Evolutionary conservation across 2,113 vertebrate species (phyloP).

Genomic region (Gambusia holbrooki): DNA sequence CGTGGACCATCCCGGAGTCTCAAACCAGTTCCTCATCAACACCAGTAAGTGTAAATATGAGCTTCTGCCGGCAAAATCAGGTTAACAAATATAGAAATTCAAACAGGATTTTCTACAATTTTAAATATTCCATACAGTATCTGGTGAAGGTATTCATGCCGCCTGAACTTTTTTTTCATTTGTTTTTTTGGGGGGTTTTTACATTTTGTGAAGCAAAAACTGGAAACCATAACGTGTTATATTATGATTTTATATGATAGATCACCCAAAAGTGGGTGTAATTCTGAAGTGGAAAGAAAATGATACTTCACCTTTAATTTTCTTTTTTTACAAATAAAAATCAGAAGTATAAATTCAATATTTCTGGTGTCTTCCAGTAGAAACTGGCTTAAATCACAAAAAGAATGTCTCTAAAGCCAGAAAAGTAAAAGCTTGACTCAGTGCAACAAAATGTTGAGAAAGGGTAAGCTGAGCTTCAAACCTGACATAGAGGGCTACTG

Average conservation of each 20-base stretch:
- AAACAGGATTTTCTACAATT: neutral
- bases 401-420: neutral
- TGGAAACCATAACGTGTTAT: too few relatives aligned
- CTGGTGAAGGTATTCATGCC: neutral
- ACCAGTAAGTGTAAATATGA: slow-evolving; percentile 88
- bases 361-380: neutral
- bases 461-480: slow-evolving; percentile 13
- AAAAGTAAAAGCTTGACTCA: slow-evolving; percentile 7
- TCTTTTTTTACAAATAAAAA: too few relatives aligned
- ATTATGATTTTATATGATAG: too few relatives aligned
- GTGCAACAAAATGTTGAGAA: neutral
- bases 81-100: neutral
- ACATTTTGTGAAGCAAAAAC: too few relatives aligned
- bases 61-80: slow-evolving; percentile 34
- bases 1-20: slow-evolving; percentile 98
- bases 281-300: too few relatives aligned
- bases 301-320: too few relatives aligned
- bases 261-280: too few relatives aligned
- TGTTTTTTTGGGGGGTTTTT: too few relatives aligned
- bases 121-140: neutral
- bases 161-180: neutral
- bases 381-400: neutral
- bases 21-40: slow-evolving; percentile 99
- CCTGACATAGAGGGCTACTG: neutral
- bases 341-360: neutral